Evolutionary conservation across 2,113 vertebrate genomes (phyloP).

Genomic region (Elephantulus edwardii): DNA sequence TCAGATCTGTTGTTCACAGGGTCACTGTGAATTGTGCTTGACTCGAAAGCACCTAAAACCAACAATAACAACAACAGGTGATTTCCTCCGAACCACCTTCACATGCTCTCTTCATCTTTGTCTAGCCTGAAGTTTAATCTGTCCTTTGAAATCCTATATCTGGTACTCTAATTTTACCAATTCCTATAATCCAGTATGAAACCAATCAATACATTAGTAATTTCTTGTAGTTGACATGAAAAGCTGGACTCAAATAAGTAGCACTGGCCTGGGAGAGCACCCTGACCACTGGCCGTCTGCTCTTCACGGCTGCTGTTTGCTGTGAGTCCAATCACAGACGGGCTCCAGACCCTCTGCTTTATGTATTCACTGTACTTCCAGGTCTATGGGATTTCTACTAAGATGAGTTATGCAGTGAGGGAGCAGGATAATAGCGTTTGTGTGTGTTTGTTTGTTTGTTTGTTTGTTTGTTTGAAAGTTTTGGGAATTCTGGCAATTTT

Average conservation of each 20-base stretch:
- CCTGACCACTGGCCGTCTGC: rapidly evolving
- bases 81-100: not conserved
- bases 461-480: not conserved
- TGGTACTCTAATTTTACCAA: not conserved
- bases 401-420: rapidly evolving
- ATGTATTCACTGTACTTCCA: rapidly evolving
- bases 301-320: rapidly evolving
- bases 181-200: no score
- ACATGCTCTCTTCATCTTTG: not conserved
- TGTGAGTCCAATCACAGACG: not conserved
- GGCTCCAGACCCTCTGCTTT: not conserved
- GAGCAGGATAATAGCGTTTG: rapidly evolving
- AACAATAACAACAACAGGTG: no score
- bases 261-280: not conserved
- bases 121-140: not conserved
- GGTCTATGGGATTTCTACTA: no score
- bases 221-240: no score
- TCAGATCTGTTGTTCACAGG: no score
- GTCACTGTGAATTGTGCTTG: no score
- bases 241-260: not conserved
- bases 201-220: no score
- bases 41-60: no score
- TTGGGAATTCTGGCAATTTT: not conserved
- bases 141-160: not conserved
- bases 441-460: no score